Conservation (phyloP, 2,113 vertebrate genomes). For the Lophura nycthemera region DNA sequence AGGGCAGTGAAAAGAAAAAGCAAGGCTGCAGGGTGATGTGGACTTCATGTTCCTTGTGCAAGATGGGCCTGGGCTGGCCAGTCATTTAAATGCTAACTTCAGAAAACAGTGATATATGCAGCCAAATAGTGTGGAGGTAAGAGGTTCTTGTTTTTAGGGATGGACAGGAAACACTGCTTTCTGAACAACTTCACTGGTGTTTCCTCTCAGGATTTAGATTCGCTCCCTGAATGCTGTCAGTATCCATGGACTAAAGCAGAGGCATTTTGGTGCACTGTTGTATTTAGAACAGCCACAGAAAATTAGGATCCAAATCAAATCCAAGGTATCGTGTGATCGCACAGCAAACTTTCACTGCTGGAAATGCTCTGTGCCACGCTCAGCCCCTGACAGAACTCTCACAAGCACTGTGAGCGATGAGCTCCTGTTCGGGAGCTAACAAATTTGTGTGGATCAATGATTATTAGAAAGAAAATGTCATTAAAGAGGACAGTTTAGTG, state of each 20-base stretch:
- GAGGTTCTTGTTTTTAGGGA: neutral
- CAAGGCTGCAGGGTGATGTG: neutral
- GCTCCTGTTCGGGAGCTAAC: constrained; percentile 4
- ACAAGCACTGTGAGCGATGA: neutral
- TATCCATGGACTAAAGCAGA: neutral
- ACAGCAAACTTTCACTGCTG: neutral
- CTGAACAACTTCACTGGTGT: neutral
- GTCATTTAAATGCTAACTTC: neutral
- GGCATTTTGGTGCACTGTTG: neutral
- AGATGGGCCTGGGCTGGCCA: neutral
- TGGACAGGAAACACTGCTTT: neutral
- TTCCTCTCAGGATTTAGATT: neutral
- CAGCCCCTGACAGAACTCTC: constrained; percentile 12
- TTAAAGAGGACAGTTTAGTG: neutral
- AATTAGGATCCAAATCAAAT: neutral
- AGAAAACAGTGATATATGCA: neutral
- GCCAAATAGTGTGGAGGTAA: neutral
- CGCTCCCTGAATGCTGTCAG: neutral
- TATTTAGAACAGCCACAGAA: constrained; percentile 30
- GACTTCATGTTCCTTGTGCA: neutral
- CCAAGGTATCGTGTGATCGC: neutral
- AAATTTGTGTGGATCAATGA: constrained; percentile 39
- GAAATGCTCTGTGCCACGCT: neutral
- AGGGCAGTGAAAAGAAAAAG: neutral
- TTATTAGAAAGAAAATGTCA: constrained; percentile 55